These are phyloP conservation scores for Streptopelia turtur DNA, from an alignment of 2,797 vertebrate genomes.

Conservation along the genomic window DNA sequence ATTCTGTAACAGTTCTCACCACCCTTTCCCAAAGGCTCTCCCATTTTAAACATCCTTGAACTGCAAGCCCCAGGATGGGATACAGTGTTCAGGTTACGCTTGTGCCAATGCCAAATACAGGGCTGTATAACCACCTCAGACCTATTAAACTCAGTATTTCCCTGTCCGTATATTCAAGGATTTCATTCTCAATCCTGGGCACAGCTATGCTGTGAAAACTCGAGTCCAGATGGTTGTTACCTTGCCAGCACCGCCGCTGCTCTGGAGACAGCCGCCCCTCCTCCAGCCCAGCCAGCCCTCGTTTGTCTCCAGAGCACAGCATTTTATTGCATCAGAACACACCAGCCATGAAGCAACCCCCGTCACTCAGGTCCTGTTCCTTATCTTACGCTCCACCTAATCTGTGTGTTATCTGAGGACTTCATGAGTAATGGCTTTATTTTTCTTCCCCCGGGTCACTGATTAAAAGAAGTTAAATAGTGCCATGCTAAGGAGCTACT, in stretches of 20 bases:
- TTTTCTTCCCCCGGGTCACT: neutral
- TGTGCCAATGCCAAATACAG: neutral
- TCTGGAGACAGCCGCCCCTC: neutral
- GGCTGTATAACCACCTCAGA: neutral
- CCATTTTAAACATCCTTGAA: neutral
- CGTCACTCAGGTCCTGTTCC: neutral
- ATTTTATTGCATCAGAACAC: conserved; percentile 44
- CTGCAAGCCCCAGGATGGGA: neutral
- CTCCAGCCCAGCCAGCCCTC: neutral
- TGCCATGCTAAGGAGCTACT: neutral
- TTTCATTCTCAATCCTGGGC: neutral
- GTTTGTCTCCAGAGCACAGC: neutral
- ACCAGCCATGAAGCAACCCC: neutral
- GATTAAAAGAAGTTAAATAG: conserved; percentile 61
- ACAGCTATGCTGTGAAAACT: neutral
- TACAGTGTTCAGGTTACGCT: neutral
- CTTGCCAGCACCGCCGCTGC: neutral
- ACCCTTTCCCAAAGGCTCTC: neutral
- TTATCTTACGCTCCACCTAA: conserved; percentile 52
- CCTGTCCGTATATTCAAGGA: neutral
- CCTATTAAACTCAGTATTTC: neutral
- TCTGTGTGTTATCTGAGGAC: conserved; percentile 9
- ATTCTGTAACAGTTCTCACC: neutral
- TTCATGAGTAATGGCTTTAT: conserved; percentile 42
- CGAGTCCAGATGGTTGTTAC: neutral